Evolutionary conservation across 2,113 vertebrate species (phyloP).

Genomic region (Poecile atricapillus): DNA sequence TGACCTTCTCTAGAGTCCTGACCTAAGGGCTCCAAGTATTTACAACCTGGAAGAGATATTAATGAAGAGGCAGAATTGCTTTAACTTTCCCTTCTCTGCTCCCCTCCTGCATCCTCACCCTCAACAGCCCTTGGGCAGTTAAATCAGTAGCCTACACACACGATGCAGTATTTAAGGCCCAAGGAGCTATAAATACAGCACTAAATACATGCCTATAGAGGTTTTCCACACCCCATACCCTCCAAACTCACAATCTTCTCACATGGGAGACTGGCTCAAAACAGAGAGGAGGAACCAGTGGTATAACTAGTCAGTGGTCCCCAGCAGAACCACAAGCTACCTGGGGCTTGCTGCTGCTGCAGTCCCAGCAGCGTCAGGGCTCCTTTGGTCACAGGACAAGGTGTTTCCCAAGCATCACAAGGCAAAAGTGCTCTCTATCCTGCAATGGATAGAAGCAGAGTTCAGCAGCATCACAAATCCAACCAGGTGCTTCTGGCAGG

Average conservation of each 20-base stretch:
- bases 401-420: background rate
- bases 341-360: background rate
- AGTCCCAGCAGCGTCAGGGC: background rate
- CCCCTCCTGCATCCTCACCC: background rate
- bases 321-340: background rate
- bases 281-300: background rate
- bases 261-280: background rate
- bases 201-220: background rate
- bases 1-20: background rate
- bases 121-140: background rate
- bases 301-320: background rate
- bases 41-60: background rate
- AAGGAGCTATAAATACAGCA: background rate
- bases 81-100: background rate
- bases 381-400: background rate
- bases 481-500: background rate
- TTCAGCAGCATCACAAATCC: background rate
- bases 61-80: background rate
- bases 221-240: background rate
- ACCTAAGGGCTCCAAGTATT: background rate
- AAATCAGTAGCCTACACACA: background rate
- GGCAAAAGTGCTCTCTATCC: background rate
- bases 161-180: background rate
- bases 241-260: background rate
- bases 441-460: background rate